Base-by-base conservation (phyloP, 2,888 invertebrate genomes). In the Cabera pusaria region DNA sequence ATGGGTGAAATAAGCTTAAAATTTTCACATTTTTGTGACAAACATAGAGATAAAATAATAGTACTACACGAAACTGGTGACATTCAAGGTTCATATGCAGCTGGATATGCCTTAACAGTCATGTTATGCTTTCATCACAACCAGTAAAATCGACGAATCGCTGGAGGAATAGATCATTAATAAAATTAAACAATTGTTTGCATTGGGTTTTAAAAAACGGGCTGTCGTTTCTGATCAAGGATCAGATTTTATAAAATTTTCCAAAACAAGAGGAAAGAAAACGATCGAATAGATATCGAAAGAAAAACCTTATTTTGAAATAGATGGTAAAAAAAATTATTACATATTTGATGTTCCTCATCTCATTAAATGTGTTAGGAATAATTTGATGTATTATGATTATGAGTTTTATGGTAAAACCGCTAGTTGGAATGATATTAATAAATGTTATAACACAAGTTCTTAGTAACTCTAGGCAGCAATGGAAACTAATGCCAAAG, bases 121-220 rank as follows among this genome's bases (percentile, higher is more conserved):
- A n/a, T n/a, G n/a, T n/a, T n/a, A n/a, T n/a, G n/a, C n/a, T n/a
- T n/a, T n/a, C n/a, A n/a, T n/a, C n/a, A n/a, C n/a, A n/a, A n/a
- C n/a, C n/a, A n/a, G n/a, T 11, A 23, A 23, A 23, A 11, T 23
- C 2, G 23, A 23, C 9, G 23, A 23, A n/a, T 6, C 10, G n/a
- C 7, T 24, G 7, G 7, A 24, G 7, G n/a, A 12, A 14, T 24
- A 14, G 24, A 24, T 24, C 6, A 14, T 7, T 2, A 6, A 12
- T 6, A 24, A 12, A 1, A 6, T 12, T 2, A 24, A 14, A 36
- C 19, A 5, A 11, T 24, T 36, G 17, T n/a, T 44, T 16, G 8
- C 9, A 12, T 17, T 41, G 9, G 44, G 44, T 6, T 44, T 44
- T 32, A 27, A 36, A 23, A 4, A 40, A 27, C 12, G 40, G 20